Conservation (phyloP, 1,140 invertebrate genomes). For the Mamestra configurata region DNA sequence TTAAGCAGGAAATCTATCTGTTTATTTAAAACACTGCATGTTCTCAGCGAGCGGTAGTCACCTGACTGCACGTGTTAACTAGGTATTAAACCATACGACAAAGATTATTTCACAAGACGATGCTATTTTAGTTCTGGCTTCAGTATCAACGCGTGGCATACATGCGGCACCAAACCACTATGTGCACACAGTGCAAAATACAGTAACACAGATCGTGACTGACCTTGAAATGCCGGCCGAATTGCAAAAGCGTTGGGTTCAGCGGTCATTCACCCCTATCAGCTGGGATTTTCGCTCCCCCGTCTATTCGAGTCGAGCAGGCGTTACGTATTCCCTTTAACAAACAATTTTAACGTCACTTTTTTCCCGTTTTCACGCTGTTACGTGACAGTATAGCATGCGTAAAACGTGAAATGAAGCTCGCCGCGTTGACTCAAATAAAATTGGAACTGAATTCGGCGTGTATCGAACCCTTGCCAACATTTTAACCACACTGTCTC, state of each 20-base stretch:
- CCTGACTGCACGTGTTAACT: slow-evolving; percentile 64
- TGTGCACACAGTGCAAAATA: slow-evolving; percentile 39
- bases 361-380: slow-evolving; percentile 2
- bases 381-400: slow-evolving; percentile 32
- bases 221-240: slow-evolving; percentile 46
- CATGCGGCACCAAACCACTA: slow-evolving; percentile 39
- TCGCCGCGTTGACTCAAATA: slow-evolving; percentile 57
- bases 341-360: not conserved
- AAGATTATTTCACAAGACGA: slow-evolving; percentile 73
- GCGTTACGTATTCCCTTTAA: slow-evolving; percentile 15
- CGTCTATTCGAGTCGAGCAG: not conserved
- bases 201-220: slow-evolving; percentile 41
- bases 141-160: slow-evolving; percentile 54
- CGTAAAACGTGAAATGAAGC: slow-evolving; percentile 25
- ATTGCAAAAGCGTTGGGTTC: slow-evolving; percentile 24
- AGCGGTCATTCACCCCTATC: slow-evolving; percentile 41
- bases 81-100: slow-evolving; percentile 57
- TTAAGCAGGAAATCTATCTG: not conserved
- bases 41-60: slow-evolving; percentile 57
- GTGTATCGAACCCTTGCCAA: slow-evolving; percentile 56
- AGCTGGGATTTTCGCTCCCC: slow-evolving; percentile 44
- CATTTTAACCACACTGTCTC: slow-evolving; percentile 37
- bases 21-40: slow-evolving; percentile 45
- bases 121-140: slow-evolving; percentile 82
- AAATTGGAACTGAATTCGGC: slow-evolving; percentile 61